Percentiles rank a stretch among this genome's conserved stretches.
Conservation (phyloP, 2,888 invertebrate genomes). For the Callinectes sapidus region DNA sequence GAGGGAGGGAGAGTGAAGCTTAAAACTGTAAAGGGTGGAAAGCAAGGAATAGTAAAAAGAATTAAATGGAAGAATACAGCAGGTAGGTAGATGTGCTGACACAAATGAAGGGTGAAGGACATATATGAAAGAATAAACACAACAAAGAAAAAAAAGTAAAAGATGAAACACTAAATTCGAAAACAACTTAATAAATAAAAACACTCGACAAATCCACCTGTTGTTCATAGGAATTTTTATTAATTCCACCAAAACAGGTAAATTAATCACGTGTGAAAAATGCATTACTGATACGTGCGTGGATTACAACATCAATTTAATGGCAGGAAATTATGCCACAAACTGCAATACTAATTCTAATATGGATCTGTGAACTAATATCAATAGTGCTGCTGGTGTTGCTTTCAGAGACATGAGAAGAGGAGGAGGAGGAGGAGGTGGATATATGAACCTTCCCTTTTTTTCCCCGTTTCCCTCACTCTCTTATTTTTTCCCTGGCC, state of each 20-base stretch:
- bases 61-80: neutral
- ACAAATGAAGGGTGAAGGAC: neutral
- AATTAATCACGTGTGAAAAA: neutral
- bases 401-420: too few relatives aligned
- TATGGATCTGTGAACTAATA: too few relatives aligned
- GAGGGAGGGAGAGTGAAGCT: neutral
- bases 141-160: too few relatives aligned
- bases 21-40: neutral
- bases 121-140: neutral
- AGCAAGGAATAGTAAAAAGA: neutral
- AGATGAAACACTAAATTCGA: too few relatives aligned
- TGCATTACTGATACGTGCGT: neutral
- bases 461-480: too few relatives aligned
- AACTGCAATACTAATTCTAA: neutral
- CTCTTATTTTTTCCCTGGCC: too few relatives aligned
- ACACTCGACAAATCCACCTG: neutral
- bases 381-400: too few relatives aligned
- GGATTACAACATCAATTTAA: neutral
- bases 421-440: too few relatives aligned
- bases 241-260: neutral
- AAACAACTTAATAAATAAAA: neutral
- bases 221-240: neutral
- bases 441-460: too few relatives aligned
- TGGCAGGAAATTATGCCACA: neutral
- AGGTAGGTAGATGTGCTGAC: neutral